Conservation (phyloP, 2,888 invertebrate species). For the Craniophora ligustri region DNA sequence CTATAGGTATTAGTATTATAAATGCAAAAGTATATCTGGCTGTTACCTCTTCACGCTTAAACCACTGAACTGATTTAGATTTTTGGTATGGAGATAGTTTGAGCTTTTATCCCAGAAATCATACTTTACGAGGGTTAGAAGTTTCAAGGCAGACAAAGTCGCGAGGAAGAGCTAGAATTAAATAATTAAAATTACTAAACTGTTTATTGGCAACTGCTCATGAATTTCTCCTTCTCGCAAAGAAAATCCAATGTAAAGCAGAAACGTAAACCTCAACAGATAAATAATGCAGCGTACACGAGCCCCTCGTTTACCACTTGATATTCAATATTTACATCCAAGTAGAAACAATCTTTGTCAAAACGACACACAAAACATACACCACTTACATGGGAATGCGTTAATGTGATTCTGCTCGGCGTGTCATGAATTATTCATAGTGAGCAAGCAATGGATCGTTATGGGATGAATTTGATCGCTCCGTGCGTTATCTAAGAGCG, state of each 20-base stretch:
- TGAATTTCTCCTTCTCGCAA: neutral
- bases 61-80: too few relatives aligned
- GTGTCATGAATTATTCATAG: constrained; percentile 49
- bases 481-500: constrained; percentile 43
- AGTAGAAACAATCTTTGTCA: constrained; percentile 44
- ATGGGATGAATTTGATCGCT: constrained; percentile 39
- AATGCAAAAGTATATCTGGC: too few relatives aligned
- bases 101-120: too few relatives aligned
- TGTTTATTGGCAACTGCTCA: neutral
- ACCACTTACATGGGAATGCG: constrained; percentile 42
- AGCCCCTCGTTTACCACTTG: constrained; percentile 21
- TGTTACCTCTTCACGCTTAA: too few relatives aligned
- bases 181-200: neutral
- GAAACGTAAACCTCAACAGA: constrained; percentile 10
- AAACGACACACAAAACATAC: constrained; percentile 35
- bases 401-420: constrained; percentile 43
- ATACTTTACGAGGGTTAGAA: too few relatives aligned
- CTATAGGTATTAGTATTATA: too few relatives aligned
- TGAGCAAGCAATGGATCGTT: constrained; percentile 46
- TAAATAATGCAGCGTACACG: constrained; percentile 47
- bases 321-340: constrained; percentile 49
- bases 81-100: too few relatives aligned
- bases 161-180: neutral
- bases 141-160: too few relatives aligned
- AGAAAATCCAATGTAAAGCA: constrained; percentile 15